phyloP scores from a whole-genome alignment of 2,888 invertebrate species.

The Panorpa germanica region DNA sequence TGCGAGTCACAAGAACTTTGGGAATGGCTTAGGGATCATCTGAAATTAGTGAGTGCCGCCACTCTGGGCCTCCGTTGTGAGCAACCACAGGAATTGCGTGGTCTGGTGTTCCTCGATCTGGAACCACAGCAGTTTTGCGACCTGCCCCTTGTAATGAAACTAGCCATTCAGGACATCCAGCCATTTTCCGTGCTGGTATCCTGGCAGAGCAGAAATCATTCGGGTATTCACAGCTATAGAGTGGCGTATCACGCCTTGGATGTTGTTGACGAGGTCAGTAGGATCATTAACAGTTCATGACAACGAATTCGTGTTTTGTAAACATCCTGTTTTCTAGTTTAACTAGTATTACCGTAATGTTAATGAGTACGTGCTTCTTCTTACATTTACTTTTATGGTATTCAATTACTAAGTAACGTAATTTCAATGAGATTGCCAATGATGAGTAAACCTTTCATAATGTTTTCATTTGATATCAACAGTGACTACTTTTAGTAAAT shows the following conservation, averaged over 20 bases:
- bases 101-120: constrained; percentile 54
- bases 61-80: constrained; percentile 54
- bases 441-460: too few relatives aligned
- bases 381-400: too few relatives aligned
- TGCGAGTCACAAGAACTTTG: constrained; percentile 82
- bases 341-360: too few relatives aligned
- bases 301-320: too few relatives aligned
- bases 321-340: too few relatives aligned
- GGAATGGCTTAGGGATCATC: constrained; percentile 82
- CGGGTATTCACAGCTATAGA: constrained; percentile 66
- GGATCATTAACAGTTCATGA: too few relatives aligned
- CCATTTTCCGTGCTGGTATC: constrained; percentile 72
- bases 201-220: constrained; percentile 79
- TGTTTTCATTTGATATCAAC: too few relatives aligned
- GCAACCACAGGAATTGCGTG: constrained; percentile 63
- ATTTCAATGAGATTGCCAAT: too few relatives aligned
- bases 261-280: constrained; percentile 33
- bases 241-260: constrained; percentile 64
- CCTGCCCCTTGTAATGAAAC: constrained; percentile 60
- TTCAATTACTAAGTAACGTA: too few relatives aligned
- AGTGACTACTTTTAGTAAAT: too few relatives aligned
- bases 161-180: constrained; percentile 76
- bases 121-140: constrained; percentile 71
- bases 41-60: constrained; percentile 45
- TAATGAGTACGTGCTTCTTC: too few relatives aligned